A percentile compares a stretch with the other conserved stretches of the same genome.
Evolutionary conservation across 2,113 vertebrate genomes (phyloP).

Genomic region (Alligator mississippiensis): DNA sequence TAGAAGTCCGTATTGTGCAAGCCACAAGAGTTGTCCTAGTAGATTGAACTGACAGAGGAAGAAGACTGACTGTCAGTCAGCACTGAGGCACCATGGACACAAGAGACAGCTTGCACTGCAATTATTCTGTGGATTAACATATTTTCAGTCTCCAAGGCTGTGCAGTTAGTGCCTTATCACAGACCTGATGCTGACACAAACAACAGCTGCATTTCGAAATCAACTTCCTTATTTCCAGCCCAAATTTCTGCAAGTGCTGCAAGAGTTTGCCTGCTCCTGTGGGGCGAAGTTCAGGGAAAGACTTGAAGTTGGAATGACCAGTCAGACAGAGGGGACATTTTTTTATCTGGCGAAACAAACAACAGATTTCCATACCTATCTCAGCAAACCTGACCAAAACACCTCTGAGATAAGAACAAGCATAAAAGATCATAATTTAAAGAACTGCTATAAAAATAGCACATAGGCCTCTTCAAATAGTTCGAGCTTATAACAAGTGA

Average conservation of each 20-base stretch:
- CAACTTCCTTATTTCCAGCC: conserved; percentile 12
- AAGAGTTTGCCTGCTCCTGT: neutral
- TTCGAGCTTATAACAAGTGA: neutral
- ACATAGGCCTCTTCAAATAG: neutral
- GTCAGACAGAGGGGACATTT: fast-evolving
- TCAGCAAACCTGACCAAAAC: neutral
- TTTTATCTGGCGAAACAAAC: neutral
- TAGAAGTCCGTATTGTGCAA: too few relatives aligned
- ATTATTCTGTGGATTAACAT: fast-evolving
- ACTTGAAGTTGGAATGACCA: neutral
- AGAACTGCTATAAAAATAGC: too few relatives aligned
- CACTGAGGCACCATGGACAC: neutral
- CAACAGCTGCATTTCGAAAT: fast-evolving
- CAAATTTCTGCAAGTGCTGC: conserved; percentile 17
- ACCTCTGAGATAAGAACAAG: neutral
- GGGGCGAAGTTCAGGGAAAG: conserved; percentile 4
- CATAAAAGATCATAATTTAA: too few relatives aligned
- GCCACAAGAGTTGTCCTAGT: neutral
- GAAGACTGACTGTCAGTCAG: neutral
- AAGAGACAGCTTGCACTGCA: fast-evolving
- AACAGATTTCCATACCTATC: too few relatives aligned
- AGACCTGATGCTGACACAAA: fast-evolving
- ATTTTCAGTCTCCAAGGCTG: neutral
- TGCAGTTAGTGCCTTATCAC: neutral
- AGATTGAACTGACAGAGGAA: fast-evolving